These are phyloP conservation scores for Dasyornis broadbenti DNA, from an alignment of 2,113 vertebrate species.

Conservation along the genomic window DNA sequence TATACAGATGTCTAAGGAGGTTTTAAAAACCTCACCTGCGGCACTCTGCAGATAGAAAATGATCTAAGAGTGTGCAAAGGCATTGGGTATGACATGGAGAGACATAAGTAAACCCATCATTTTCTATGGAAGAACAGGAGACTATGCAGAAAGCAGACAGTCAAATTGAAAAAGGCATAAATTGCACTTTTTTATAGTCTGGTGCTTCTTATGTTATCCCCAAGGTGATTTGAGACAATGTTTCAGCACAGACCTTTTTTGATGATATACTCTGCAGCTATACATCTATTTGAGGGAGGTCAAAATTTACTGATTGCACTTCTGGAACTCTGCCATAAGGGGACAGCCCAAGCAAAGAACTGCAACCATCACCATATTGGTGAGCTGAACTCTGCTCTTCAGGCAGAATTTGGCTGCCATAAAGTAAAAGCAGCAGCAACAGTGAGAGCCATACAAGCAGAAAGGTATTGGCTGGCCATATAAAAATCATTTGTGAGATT, in stretches of 20 bases:
- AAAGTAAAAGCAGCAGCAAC: background rate
- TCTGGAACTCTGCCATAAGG: background rate
- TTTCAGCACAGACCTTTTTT: background rate
- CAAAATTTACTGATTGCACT: background rate
- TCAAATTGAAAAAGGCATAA: background rate
- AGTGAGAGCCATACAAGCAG: background rate
- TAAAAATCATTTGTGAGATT: background rate
- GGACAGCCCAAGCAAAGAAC: background rate
- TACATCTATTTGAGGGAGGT: background rate
- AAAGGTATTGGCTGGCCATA: background rate
- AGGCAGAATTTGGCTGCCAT: background rate
- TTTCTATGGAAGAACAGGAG: background rate
- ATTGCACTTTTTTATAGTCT: background rate
- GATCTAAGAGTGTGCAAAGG: rapidly evolving
- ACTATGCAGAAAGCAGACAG: background rate
- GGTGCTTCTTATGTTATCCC: background rate
- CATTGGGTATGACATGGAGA: rapidly evolving
- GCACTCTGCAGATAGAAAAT: background rate
- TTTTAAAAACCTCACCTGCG: background rate
- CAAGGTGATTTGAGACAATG: background rate
- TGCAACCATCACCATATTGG: rapidly evolving
- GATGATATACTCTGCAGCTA: background rate
- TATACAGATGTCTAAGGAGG: background rate
- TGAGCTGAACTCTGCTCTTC: background rate
- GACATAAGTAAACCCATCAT: background rate